These are phyloP conservation scores for Nibea albiflora DNA, from an alignment of 2,113 vertebrate species.

Conservation along the genomic window DNA sequence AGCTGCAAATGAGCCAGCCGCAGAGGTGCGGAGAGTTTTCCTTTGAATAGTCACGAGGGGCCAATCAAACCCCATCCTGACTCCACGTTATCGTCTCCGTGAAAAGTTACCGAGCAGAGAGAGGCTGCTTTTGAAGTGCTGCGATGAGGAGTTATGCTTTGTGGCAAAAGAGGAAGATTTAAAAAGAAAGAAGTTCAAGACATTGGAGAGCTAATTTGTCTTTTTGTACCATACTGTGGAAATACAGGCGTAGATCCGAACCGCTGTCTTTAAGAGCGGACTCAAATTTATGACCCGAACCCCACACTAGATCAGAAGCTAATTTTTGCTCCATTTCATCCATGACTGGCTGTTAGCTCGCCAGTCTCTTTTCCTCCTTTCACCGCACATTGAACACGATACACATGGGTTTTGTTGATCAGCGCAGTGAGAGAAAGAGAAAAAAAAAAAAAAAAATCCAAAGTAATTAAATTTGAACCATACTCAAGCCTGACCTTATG, in stretches of 20 bases:
- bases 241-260: no score
- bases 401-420: neutral
- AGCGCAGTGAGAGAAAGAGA: neutral
- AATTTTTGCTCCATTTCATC: neutral
- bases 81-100: slow-evolving; percentile 39
- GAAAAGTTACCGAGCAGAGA: slow-evolving; percentile 7
- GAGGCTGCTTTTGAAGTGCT: neutral
- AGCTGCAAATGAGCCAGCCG: slow-evolving; percentile 71
- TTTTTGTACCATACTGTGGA: neutral
- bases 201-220: neutral
- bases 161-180: neutral
- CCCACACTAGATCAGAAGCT: neutral
- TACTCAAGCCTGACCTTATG: neutral
- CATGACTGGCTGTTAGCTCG: neutral
- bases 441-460: neutral
- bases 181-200: neutral
- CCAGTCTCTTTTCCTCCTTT: neutral
- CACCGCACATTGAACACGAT: neutral
- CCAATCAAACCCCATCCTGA: slow-evolving; percentile 56
- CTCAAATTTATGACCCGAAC: neutral
- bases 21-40: slow-evolving; percentile 55
- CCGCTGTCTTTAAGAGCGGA: neutral
- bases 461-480: neutral
- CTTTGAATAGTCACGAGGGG: slow-evolving; percentile 19
- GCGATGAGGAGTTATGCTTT: neutral